A percentile compares a stretch with the other conserved stretches of the same genome.
These are phyloP conservation scores for Labroides dimidiatus DNA, from an alignment of 2,797 vertebrate species.

Conservation along the genomic window DNA sequence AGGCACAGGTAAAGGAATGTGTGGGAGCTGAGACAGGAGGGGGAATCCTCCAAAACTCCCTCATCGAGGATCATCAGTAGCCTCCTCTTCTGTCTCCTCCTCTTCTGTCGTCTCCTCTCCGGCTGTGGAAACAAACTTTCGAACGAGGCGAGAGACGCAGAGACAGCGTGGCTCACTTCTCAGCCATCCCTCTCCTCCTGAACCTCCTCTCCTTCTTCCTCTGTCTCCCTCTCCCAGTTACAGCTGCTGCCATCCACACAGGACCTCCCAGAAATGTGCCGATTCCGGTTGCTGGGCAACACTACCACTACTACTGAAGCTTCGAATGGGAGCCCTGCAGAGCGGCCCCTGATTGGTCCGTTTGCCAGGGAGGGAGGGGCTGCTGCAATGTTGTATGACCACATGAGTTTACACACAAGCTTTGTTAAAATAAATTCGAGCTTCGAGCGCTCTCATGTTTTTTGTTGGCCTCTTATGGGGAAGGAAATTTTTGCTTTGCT, in stretches of 20 bases:
- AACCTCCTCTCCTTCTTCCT: slow-evolving; percentile 49
- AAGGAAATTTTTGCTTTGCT: slow-evolving; percentile 10
- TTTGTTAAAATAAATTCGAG: slow-evolving; percentile 69
- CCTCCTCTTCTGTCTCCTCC: slow-evolving; percentile 24
- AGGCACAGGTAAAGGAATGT: slow-evolving; percentile 60
- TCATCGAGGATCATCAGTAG: slow-evolving; percentile 33
- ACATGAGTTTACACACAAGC: slow-evolving; percentile 66
- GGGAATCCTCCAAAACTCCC: slow-evolving; percentile 44
- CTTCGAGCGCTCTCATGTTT: slow-evolving; percentile 13
- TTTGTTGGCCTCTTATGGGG: slow-evolving; percentile 1
- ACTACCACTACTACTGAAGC: slow-evolving; percentile 86
- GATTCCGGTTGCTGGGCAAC: slow-evolving; percentile 87
- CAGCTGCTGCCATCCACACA: slow-evolving; percentile 78
- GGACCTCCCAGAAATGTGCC: slow-evolving; percentile 84
- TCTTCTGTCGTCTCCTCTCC: slow-evolving; percentile 41
- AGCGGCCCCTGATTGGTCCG: slow-evolving; percentile 72
- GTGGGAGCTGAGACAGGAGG: slow-evolving; percentile 17
- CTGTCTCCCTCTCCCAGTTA: slow-evolving; percentile 51
- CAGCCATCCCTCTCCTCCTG: slow-evolving; percentile 41
- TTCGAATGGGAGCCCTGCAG: slow-evolving; percentile 83
- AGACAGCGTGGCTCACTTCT: slow-evolving; percentile 6
- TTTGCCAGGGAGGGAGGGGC: slow-evolving; percentile 57
- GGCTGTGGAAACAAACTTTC: slow-evolving; percentile 67
- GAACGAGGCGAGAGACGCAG: slow-evolving; percentile 5
- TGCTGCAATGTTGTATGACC: slow-evolving; percentile 67